phyloP scores from a whole-genome alignment of 1,140 invertebrate genomes.

The Notospermus geniculatus region DNA sequence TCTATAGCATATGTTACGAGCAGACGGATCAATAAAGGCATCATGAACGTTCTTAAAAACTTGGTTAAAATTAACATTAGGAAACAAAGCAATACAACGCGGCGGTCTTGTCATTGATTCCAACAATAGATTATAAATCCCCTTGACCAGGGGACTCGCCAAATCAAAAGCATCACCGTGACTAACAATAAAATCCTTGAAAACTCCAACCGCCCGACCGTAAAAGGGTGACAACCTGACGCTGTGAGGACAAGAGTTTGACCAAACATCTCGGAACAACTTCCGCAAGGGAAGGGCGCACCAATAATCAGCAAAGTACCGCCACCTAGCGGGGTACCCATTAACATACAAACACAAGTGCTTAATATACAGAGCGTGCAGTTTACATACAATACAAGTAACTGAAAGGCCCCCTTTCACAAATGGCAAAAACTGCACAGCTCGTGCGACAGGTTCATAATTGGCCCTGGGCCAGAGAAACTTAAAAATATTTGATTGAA shows the following conservation, averaged over 20 bases:
- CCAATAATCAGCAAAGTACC: constrained; percentile 12
- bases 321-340: neutral
- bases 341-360: constrained; percentile 11
- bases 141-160: neutral
- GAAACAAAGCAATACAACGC: neutral
- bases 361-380: neutral
- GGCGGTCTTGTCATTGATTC: neutral
- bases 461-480: constrained; percentile 9
- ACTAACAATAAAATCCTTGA: constrained; percentile 8
- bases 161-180: constrained; percentile 14
- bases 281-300: constrained; percentile 6
- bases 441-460: constrained; percentile 3
- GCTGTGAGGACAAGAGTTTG: constrained; percentile 9
- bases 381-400: constrained; percentile 1
- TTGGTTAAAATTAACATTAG: constrained; percentile 5
- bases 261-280: neutral
- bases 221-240: constrained; percentile 11
- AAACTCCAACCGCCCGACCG: neutral
- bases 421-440: neutral
- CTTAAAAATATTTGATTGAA: neutral
- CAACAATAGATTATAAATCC: constrained; percentile 9
- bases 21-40: constrained; percentile 7
- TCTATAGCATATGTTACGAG: neutral
- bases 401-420: constrained; percentile 13
- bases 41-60: neutral